These are phyloP conservation scores for Sclerodermus sp. DNA, from an alignment of 2,888 invertebrate species.

Conservation along the genomic window DNA sequence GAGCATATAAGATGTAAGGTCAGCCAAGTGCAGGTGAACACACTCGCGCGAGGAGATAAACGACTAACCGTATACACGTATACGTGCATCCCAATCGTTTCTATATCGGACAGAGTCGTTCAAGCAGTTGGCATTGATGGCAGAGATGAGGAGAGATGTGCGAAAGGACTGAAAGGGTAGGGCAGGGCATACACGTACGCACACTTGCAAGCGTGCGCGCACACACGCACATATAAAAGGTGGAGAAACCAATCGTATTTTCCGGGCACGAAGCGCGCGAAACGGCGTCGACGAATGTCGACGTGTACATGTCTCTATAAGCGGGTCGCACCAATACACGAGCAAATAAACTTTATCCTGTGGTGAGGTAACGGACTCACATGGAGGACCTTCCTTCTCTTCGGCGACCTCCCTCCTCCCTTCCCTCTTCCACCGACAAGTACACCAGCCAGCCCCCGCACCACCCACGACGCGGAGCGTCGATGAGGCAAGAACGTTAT, in stretches of 20 bases:
- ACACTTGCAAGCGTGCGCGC: too few relatives aligned
- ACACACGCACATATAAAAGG: conserved; percentile 13
- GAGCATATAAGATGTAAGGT: too few relatives aligned
- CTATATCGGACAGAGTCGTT: conserved; percentile 5
- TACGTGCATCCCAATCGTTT: too few relatives aligned
- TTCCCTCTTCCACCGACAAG: background rate
- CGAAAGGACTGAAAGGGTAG: conserved; percentile 1
- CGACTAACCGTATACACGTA: too few relatives aligned
- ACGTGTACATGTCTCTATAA: conserved; percentile 19
- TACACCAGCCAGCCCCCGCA: too few relatives aligned
- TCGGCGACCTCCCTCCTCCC: background rate
- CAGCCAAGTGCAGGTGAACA: background rate
- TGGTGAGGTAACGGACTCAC: conserved; percentile 11
- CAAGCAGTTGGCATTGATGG: conserved; percentile 7
- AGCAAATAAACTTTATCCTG: conserved; percentile 20
- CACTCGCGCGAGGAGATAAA: too few relatives aligned
- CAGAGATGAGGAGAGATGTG: conserved; percentile 2
- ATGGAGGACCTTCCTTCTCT: background rate
- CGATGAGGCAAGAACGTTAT: conserved; percentile 10
- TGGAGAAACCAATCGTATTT: conserved; percentile 18
- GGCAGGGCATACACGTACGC: too few relatives aligned
- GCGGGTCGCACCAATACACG: conserved; percentile 7
- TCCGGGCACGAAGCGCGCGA: conserved; percentile 18
- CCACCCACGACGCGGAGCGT: too few relatives aligned
- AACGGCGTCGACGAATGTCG: conserved; percentile 12